phyloP scores from a whole-genome alignment of 1,140 invertebrate species.

The Drosophila bipectinata region DNA sequence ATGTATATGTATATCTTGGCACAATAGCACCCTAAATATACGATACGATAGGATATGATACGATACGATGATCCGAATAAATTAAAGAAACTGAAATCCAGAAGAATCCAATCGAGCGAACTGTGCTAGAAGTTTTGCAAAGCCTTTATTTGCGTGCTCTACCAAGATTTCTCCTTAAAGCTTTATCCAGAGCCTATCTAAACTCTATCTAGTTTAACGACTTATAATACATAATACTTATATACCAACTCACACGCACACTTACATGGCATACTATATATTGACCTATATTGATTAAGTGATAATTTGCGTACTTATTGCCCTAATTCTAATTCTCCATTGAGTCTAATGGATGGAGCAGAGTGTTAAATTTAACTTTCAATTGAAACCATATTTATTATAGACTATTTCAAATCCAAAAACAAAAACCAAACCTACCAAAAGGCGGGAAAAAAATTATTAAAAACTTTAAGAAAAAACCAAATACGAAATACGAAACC shows the following conservation, averaged over 20 bases:
- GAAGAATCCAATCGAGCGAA: constrained; percentile 9
- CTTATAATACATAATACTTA: constrained; percentile 57
- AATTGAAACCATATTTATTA: constrained; percentile 70
- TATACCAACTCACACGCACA: constrained; percentile 67
- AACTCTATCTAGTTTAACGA: constrained; percentile 67
- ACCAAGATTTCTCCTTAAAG: constrained; percentile 55
- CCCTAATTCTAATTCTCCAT: constrained; percentile 55
- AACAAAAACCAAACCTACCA: constrained; percentile 38
- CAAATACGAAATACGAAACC: constrained; percentile 22
- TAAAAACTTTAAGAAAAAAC: constrained; percentile 17
- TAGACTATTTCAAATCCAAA: constrained; percentile 58
- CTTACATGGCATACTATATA: constrained; percentile 70
- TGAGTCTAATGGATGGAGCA: constrained; percentile 42
- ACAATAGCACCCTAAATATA: constrained; percentile 55
- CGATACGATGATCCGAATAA: constrained; percentile 27
- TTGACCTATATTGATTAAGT: constrained; percentile 72
- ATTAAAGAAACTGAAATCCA: neutral
- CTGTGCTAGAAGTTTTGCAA: constrained; percentile 29
- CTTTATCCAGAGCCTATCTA: constrained; percentile 61
- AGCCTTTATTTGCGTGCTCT: constrained; percentile 55
- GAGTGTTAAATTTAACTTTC: constrained; percentile 51
- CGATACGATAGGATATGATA: constrained; percentile 27
- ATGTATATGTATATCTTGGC: constrained; percentile 53
- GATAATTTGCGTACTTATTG: constrained; percentile 76
- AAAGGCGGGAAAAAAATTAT: constrained; percentile 8